Evolutionary conservation across 2,797 vertebrate genomes (phyloP).

Genomic region (Spinus olivaceus): DNA sequence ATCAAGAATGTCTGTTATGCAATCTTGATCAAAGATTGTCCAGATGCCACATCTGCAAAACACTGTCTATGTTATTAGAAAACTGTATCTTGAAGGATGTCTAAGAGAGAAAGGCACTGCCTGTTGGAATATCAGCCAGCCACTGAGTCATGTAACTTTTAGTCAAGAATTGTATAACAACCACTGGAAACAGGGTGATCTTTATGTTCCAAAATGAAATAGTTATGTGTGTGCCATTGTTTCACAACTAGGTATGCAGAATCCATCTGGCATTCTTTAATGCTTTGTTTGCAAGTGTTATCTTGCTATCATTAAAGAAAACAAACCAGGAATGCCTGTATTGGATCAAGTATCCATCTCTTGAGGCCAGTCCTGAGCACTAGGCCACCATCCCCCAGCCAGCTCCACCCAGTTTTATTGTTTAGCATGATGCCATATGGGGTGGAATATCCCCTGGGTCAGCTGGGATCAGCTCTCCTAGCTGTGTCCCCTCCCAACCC

Average conservation of each 20-base stretch:
- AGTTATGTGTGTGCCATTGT: background rate
- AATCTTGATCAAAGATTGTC: background rate
- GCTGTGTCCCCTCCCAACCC: background rate
- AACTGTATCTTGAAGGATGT: background rate
- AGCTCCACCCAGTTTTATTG: background rate
- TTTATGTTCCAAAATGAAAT: background rate
- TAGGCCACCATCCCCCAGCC: too few relatives aligned
- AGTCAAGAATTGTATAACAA: background rate
- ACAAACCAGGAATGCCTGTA: background rate
- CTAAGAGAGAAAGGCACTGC: background rate
- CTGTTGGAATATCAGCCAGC: background rate
- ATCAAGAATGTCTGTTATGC: background rate
- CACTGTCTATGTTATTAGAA: background rate
- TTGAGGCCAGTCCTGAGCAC: background rate
- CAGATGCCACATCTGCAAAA: background rate
- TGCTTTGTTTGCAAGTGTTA: background rate
- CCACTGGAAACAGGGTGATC: background rate
- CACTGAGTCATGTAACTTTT: background rate
- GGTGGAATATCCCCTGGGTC: background rate
- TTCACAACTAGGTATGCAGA: background rate
- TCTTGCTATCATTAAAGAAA: background rate
- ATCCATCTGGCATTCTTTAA: background rate
- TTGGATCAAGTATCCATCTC: background rate
- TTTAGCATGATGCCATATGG: background rate
- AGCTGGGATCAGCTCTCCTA: background rate